Evolutionary conservation across 1,140 invertebrate genomes (phyloP).

Genomic region (Triops longicaudatus): DNA sequence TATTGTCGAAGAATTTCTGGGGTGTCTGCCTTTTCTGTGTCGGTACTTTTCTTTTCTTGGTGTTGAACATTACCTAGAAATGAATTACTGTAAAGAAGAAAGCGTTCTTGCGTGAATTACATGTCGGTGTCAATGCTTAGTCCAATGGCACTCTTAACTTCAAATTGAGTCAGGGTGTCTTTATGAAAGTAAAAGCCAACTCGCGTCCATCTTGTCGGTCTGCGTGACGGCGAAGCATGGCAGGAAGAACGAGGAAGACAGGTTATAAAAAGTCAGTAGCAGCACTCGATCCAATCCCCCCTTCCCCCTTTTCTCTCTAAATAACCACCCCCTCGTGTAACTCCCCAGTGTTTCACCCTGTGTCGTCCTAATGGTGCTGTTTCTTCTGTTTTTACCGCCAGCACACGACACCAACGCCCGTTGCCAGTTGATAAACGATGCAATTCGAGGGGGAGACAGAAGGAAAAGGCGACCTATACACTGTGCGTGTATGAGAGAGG

Average conservation of each 20-base stretch:
- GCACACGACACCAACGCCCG: conserved; percentile 9
- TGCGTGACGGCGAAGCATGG: not conserved
- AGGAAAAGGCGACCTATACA: not conserved
- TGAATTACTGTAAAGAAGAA: too few species aligned
- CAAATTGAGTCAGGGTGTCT: not conserved
- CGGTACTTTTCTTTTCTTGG: too few species aligned
- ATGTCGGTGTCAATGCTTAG: too few species aligned
- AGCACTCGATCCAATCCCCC: not conserved
- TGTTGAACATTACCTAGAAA: too few species aligned
- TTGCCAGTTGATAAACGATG: conserved; percentile 8
- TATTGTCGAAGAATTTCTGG: too few species aligned
- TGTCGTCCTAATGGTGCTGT: conserved; percentile 11
- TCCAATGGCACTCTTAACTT: not conserved
- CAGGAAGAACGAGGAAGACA: not conserved
- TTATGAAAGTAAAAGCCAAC: conserved; percentile 3
- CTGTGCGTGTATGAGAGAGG: not conserved
- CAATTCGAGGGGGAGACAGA: not conserved
- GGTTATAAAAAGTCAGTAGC: not conserved
- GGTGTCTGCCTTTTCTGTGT: too few species aligned
- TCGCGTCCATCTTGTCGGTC: conserved; percentile 4
- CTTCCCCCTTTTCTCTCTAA: not conserved
- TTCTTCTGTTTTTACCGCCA: conserved; percentile 12
- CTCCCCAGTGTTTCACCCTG: conserved; percentile 5
- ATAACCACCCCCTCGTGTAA: not conserved
- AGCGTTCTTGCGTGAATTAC: too few species aligned